phyloP scores from a whole-genome alignment of 2,113 vertebrate species.

The Megaceryle maxima region DNA sequence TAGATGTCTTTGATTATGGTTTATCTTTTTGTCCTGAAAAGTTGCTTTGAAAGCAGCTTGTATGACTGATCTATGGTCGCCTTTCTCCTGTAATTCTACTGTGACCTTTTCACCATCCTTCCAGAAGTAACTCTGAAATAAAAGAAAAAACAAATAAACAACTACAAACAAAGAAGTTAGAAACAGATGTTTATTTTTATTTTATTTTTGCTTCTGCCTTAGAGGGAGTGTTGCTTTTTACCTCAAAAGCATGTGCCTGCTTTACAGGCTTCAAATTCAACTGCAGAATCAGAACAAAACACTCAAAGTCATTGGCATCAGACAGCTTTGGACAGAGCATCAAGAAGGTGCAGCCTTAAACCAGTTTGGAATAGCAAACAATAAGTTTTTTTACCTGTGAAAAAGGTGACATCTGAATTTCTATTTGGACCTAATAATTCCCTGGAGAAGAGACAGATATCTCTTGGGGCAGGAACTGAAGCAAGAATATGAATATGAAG shows the following conservation, averaged over 20 bases:
- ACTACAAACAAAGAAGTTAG: background rate
- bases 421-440: background rate
- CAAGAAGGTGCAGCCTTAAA: background rate
- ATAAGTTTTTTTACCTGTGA: background rate
- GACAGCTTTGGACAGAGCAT: background rate
- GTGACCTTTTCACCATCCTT: slow-evolving; percentile 28
- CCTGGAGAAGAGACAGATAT: background rate
- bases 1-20: background rate
- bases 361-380: background rate
- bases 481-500: background rate
- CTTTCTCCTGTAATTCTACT: background rate
- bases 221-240: background rate
- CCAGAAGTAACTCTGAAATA: background rate
- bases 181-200: background rate
- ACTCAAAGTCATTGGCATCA: background rate
- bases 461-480: background rate
- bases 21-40: background rate
- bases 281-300: background rate
- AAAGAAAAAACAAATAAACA: fast-evolving
- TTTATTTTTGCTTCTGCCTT: background rate
- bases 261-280: background rate
- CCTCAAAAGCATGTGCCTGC: background rate
- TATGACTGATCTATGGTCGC: background rate
- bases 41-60: background rate
- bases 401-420: background rate